Evolutionary conservation across 2,888 invertebrate genomes (phyloP).

Genomic region (Hydropsyche betteni): DNA sequence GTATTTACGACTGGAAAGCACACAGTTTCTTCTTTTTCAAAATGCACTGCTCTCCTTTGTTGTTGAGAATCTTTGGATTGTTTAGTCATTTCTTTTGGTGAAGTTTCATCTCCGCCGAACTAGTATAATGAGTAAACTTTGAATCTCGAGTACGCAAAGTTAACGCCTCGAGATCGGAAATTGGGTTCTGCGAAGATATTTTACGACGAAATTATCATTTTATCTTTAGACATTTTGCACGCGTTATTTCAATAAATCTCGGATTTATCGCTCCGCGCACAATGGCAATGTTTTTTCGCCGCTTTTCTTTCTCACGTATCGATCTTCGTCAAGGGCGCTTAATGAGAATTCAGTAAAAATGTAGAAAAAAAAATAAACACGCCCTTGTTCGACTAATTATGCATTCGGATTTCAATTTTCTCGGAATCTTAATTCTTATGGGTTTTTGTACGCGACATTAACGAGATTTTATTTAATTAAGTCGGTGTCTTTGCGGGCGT

Average conservation of each 20-base stretch:
- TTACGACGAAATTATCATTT: no score
- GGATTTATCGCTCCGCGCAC: no score
- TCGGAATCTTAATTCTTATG: neutral
- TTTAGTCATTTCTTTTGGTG: no score
- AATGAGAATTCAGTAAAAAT: neutral
- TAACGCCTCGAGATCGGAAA: constrained; percentile 13
- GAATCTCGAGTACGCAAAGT: neutral
- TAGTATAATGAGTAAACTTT: constrained; percentile 20
- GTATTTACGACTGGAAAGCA: no score
- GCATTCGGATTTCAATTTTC: constrained; percentile 1
- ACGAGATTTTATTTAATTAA: constrained; percentile 15
- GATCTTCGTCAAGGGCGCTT: neutral
- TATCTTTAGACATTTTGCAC: no score
- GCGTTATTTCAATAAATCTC: no score
- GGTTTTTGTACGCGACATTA: constrained; percentile 8
- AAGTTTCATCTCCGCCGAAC: constrained; percentile 3
- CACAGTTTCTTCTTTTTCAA: no score
- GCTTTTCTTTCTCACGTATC: no score
- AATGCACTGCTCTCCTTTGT: no score
- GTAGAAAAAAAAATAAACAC: neutral
- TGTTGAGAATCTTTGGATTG: no score
- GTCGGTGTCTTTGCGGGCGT: constrained; percentile 3
- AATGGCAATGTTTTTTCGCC: no score
- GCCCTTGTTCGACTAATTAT: neutral
- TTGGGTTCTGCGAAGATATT: constrained; percentile 2